These are phyloP conservation scores for Drosophila meridiana DNA, from an alignment of 2,888 invertebrate species.

Conservation along the genomic window DNA sequence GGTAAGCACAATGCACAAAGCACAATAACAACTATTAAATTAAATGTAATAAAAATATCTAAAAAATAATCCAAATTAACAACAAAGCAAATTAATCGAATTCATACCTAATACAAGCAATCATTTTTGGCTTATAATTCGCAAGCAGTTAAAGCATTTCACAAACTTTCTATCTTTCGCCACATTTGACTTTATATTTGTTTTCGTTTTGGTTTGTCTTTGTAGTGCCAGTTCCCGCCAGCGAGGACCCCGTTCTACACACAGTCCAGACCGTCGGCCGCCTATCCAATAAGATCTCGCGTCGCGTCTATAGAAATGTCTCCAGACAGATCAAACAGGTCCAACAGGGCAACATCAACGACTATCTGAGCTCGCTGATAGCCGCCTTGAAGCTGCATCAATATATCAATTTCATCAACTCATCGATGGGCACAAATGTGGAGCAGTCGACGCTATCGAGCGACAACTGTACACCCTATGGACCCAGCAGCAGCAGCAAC, in stretches of 20 bases:
- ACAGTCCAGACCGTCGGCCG: conserved; percentile 90
- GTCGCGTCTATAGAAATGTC: conserved; percentile 89
- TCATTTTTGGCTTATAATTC: background rate
- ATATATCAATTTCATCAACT: conserved; percentile 85
- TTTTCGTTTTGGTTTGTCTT: conserved; percentile 32
- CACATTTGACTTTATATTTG: background rate
- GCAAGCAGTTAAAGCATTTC: background rate
- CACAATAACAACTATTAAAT: background rate
- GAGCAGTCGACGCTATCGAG: conserved; percentile 76
- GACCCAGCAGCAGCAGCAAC: conserved; percentile 11
- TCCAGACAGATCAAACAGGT: conserved; percentile 87
- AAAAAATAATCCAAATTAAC: background rate
- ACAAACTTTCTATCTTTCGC: too few species aligned
- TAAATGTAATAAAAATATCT: too few species aligned
- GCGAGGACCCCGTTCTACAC: conserved; percentile 89
- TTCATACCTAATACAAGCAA: background rate
- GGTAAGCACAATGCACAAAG: conserved; percentile 69
- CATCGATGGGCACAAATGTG: conserved; percentile 83
- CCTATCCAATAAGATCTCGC: conserved; percentile 89
- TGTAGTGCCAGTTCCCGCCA: conserved; percentile 87
- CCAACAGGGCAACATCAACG: conserved; percentile 86
- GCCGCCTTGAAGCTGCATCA: conserved; percentile 86
- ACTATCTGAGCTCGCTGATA: conserved; percentile 86
- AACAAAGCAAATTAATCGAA: background rate
- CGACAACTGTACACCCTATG: conserved; percentile 62